Conservation (phyloP, 1,140 invertebrate genomes). For the Zophobas morio region DNA sequence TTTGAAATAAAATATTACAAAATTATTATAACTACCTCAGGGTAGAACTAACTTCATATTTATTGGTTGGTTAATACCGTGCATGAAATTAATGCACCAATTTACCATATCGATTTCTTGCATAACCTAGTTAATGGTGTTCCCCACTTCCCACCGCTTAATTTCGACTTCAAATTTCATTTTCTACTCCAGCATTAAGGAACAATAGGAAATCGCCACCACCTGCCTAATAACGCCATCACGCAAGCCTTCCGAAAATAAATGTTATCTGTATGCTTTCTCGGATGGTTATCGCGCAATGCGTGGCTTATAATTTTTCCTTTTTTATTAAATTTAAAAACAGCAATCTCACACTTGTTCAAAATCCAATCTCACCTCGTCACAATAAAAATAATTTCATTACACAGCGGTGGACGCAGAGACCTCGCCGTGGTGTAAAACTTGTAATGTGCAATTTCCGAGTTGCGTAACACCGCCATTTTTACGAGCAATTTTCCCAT, state of each 20-base stretch:
- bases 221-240: constrained; percentile 10
- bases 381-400: constrained; percentile 40
- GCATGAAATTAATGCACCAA: too few species aligned
- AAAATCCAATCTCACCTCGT: constrained; percentile 19
- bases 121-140: too few species aligned
- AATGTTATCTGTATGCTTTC: neutral
- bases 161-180: neutral
- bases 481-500: constrained; percentile 36
- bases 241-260: constrained; percentile 30
- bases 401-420: neutral
- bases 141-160: too few species aligned
- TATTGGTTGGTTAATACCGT: too few species aligned
- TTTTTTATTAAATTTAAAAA: neutral
- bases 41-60: too few species aligned
- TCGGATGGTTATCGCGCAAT: constrained; percentile 9
- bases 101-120: too few species aligned
- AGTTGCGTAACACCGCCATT: constrained; percentile 24
- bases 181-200: neutral
- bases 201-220: constrained; percentile 7
- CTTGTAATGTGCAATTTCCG: constrained; percentile 24
- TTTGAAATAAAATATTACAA: too few species aligned
- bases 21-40: too few species aligned
- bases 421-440: neutral
- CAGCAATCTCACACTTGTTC: constrained; percentile 25
- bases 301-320: constrained; percentile 14